Evolutionary conservation across 1,140 invertebrate genomes (phyloP).

Genomic region (Vollenhovia emeryi): DNA sequence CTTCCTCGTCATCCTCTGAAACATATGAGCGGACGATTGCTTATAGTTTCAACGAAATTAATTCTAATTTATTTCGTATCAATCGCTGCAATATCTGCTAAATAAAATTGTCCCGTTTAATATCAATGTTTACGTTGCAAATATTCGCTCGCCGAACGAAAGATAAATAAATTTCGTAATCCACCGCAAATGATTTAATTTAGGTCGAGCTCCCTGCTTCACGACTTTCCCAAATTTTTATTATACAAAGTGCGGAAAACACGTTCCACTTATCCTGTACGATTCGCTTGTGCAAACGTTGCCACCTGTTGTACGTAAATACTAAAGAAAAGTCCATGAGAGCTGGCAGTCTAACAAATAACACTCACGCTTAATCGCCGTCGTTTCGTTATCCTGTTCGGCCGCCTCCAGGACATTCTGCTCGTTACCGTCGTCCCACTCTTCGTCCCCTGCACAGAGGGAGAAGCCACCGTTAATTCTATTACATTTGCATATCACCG

Average conservation of each 20-base stretch:
- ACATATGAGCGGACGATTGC: constrained; percentile 6
- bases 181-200: not conserved
- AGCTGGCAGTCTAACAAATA: constrained; percentile 59
- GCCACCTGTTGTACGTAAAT: constrained; percentile 60
- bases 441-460: constrained; percentile 79
- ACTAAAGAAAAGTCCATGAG: constrained; percentile 53
- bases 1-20: constrained; percentile 76
- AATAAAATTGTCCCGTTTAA: not conserved
- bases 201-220: not conserved
- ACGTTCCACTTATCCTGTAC: constrained; percentile 7
- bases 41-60: not conserved
- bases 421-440: constrained; percentile 80
- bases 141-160: not conserved
- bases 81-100: not conserved
- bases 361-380: constrained; percentile 75
- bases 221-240: constrained; percentile 7
- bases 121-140: not conserved
- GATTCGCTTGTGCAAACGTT: constrained; percentile 38
- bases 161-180: not conserved
- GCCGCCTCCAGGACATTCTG: constrained; percentile 77
- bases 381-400: constrained; percentile 78
- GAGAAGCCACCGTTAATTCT: constrained; percentile 70
- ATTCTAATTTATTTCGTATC: constrained; percentile 7
- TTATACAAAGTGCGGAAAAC: not conserved
- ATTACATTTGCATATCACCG: constrained; percentile 70